Evolutionary conservation across 2,113 vertebrate species (phyloP), one percentile per base, ranked within the genome.

Genomic region (Eurypyga helias): DNA sequence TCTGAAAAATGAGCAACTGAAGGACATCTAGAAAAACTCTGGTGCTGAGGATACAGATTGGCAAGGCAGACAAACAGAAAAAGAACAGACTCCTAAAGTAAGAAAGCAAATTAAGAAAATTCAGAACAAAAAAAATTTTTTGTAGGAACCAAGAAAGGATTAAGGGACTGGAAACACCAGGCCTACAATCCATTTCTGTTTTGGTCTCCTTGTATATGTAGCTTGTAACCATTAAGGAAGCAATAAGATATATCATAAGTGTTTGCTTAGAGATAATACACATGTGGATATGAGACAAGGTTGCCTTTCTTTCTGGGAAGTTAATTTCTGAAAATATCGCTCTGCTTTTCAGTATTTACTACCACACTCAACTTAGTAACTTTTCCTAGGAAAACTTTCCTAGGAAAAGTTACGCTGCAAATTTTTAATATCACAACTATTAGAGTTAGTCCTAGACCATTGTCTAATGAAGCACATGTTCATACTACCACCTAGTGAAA

Each of bases 401-500:
- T 51, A 23, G 28, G 31, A 52, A 49, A 65, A 67, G n/a, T n/a
- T n/a, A 28, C 4, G 10, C 41, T 46, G 70, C 58, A 76, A 21
- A 26, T 31, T 79, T 86, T 58, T 9, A 89, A 43, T 55, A 71
- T 79, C 29, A 25, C 70, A 64, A 21, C 13, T 26, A 5, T 69
- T 58, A 9, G 33, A 62, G 34, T 38, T 84, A 85, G 79, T 52
- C 26, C 55, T 29, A 9, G 2, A 51, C 45, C 10, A 29, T 64
- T 77, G 60, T 29, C 43, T 90, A 17, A n/a, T 4, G 34, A 93
- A 69, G 55, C 10, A 8, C 62, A 84, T 77, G 93, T 89, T 93
- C 88, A 82, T 85, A 90, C 84, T 62, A 94, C 95, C 96, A 96
- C 82, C 97, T 93, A 95, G 92, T 95, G 95, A 55, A 84, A 72